Conservation (phyloP, 2,888 invertebrate genomes). For the Eueremaeus valkanovi region DNA sequence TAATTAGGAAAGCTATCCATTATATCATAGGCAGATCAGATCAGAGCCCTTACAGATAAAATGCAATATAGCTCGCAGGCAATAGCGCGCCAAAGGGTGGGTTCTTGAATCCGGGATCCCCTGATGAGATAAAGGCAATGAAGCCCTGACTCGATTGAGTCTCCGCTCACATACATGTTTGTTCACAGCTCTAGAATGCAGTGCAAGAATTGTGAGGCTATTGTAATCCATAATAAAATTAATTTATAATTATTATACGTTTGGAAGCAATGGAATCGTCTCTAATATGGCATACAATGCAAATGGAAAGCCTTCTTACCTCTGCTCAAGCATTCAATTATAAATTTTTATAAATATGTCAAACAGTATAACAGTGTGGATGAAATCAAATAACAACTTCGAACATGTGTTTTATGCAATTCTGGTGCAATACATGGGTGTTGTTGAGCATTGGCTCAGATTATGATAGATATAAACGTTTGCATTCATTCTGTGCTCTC, state of each 20-base stretch:
- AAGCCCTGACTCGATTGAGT: conserved; percentile 2
- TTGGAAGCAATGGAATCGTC: background rate
- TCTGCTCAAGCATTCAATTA: background rate
- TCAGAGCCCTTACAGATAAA: conserved; percentile 22
- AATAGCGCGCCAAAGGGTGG: conserved; percentile 32
- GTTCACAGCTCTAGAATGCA: background rate
- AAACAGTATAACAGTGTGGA: background rate
- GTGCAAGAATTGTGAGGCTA: background rate
- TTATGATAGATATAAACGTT: conserved; percentile 3
- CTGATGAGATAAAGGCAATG: conserved; percentile 19
- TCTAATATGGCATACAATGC: background rate
- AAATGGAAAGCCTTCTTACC: background rate
- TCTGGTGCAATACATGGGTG: conserved; percentile 24
- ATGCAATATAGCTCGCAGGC: background rate
- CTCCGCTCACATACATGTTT: conserved; percentile 3
- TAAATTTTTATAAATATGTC: background rate
- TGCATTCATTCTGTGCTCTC: background rate
- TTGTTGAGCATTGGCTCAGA: background rate
- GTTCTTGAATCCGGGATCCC: conserved; percentile 32
- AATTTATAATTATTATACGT: background rate
- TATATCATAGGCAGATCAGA: conserved; percentile 32
- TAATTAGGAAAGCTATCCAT: conserved; percentile 23
- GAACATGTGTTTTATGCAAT: background rate
- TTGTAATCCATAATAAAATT: background rate
- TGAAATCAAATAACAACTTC: background rate